phyloP scores from a whole-genome alignment of 2,888 invertebrate species.

The Orthonychiurus folsomi region DNA sequence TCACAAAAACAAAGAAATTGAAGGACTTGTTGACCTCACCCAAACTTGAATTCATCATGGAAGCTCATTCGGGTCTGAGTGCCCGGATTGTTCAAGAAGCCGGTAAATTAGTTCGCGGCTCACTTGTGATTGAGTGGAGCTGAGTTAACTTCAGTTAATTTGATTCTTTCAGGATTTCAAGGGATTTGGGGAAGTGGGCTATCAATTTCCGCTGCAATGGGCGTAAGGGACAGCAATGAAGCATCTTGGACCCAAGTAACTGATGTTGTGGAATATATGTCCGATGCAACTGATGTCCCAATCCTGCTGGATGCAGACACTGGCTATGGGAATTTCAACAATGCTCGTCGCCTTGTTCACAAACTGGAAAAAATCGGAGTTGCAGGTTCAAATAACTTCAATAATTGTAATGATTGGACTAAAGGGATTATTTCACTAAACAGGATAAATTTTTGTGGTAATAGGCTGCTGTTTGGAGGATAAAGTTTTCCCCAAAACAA shows the following conservation, averaged over 20 bases:
- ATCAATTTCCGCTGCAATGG: slow-evolving; percentile 46
- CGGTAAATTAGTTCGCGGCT: slow-evolving; percentile 41
- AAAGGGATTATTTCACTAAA: background rate
- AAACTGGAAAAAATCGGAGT: slow-evolving; percentile 46
- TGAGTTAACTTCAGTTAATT: background rate
- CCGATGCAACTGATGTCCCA: slow-evolving; percentile 45
- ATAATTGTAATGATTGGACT: background rate
- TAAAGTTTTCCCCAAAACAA: slow-evolving; percentile 47
- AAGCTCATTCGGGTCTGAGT: slow-evolving; percentile 46
- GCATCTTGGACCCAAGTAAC: slow-evolving; percentile 48
- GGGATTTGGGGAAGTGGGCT: slow-evolving; percentile 48
- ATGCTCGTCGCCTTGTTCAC: slow-evolving; percentile 45
- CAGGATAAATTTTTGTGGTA: slow-evolving; percentile 2
- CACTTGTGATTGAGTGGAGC: slow-evolving; percentile 32
- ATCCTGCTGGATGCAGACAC: slow-evolving; percentile 48
- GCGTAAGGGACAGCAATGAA: slow-evolving; percentile 47
- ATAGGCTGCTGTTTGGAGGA: slow-evolving; percentile 47
- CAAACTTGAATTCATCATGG: slow-evolving; percentile 46
- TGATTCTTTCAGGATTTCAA: slow-evolving; percentile 41
- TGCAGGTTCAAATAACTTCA: slow-evolving; percentile 42
- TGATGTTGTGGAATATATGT: slow-evolving; percentile 46
- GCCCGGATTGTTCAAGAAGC: slow-evolving; percentile 46
- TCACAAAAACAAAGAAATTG: slow-evolving; percentile 42
- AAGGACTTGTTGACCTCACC: slow-evolving; percentile 44
- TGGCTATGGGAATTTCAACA: slow-evolving; percentile 48